These are phyloP conservation scores for Acanthococcus lagerstroemiae DNA, from an alignment of 2,888 invertebrate species.

Conservation along the genomic window DNA sequence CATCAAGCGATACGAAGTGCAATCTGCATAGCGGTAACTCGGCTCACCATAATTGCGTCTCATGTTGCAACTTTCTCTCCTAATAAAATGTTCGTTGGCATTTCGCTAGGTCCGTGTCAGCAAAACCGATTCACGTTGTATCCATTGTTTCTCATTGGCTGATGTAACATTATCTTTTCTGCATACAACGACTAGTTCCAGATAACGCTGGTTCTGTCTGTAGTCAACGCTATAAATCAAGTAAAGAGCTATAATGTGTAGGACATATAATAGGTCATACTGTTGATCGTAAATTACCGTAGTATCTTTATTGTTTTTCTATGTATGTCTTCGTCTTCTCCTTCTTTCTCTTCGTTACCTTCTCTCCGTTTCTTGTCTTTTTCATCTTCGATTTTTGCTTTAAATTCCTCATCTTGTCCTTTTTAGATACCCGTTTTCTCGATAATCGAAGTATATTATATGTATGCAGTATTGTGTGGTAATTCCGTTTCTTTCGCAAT, in stretches of 20 bases:
- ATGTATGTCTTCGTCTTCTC: not conserved
- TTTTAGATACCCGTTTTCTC: not conserved
- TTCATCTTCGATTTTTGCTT: too few relatives aligned
- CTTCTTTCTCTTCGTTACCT: not conserved
- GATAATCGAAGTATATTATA: not conserved
- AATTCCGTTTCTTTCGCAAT: not conserved
- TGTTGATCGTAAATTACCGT: slow-evolving; percentile 20
- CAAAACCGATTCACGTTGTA: too few relatives aligned
- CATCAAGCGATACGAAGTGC: not conserved
- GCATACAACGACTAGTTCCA: too few relatives aligned
- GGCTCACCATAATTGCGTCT: slow-evolving; percentile 4
- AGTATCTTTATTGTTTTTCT: slow-evolving; percentile 9
- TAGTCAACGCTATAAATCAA: slow-evolving; percentile 15
- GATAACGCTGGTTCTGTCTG: slow-evolving; percentile 22
- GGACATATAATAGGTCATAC: slow-evolving; percentile 27
- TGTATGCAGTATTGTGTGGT: not conserved
- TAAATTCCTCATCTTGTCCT: too few relatives aligned
- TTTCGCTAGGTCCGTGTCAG: not conserved
- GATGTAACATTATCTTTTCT: slow-evolving; percentile 18
- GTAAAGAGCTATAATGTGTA: slow-evolving; percentile 27
- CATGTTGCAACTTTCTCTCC: slow-evolving; percentile 15
- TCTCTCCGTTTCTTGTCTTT: not conserved
- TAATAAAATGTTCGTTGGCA: not conserved
- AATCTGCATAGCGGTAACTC: not conserved
- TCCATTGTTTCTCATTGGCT: slow-evolving; percentile 13